Evolutionary conservation across 2,888 invertebrate genomes (phyloP).

Genomic region (Pocota personata): DNA sequence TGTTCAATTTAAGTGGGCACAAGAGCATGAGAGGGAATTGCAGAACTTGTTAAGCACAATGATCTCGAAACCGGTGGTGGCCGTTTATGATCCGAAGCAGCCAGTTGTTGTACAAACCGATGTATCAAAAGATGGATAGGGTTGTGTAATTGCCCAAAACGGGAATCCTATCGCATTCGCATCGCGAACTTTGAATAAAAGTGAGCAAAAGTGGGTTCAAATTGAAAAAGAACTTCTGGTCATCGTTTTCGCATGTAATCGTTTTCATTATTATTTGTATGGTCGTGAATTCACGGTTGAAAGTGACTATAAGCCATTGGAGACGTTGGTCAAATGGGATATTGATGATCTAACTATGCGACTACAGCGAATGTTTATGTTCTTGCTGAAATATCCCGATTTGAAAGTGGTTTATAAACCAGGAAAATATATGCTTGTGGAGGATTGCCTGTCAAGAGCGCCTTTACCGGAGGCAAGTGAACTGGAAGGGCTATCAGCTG

Average conservation of each 20-base stretch:
- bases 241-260: constrained; percentile 25
- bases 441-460: constrained; percentile 39
- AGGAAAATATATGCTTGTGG: background rate
- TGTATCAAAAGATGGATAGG: background rate
- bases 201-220: constrained; percentile 79
- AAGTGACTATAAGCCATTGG: constrained; percentile 77
- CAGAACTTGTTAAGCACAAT: background rate
- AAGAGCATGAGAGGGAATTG: background rate
- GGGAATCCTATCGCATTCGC: constrained; percentile 77
- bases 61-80: background rate
- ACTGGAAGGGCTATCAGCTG: background rate
- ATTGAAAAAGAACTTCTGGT: constrained; percentile 75
- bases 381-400: background rate
- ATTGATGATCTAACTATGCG: constrained; percentile 75
- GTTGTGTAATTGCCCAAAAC: background rate
- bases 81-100: background rate
- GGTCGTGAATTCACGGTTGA: constrained; percentile 61
- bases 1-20: background rate
- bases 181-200: constrained; percentile 76
- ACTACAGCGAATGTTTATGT: constrained; percentile 74
- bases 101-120: background rate
- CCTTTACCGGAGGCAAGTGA: constrained; percentile 17
- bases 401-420: background rate
- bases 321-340: constrained; percentile 75
- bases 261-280: constrained; percentile 75